A percentile compares a stretch with the other conserved stretches of the same genome.
Evolutionary conservation across 2,797 vertebrate genomes (phyloP).

Genomic region (Onychomys arenicola): DNA sequence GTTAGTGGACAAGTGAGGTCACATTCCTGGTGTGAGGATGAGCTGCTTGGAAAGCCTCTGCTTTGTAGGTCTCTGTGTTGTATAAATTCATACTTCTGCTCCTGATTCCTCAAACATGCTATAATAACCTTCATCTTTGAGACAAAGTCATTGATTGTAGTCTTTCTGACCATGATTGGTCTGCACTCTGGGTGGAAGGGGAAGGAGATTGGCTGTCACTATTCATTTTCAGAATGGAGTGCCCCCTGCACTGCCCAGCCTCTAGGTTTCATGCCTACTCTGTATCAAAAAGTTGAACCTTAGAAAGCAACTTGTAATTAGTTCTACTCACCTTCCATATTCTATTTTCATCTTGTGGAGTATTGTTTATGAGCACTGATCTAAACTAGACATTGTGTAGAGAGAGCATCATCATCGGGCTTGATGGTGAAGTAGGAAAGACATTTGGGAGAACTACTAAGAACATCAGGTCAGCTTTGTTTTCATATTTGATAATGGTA

Average conservation of each 20-base stretch:
- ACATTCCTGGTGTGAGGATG: neutral
- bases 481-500: neutral
- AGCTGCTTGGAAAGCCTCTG: neutral
- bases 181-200: neutral
- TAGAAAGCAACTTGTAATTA: neutral
- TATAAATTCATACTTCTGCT: neutral
- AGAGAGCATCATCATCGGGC: neutral
- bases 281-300: constrained; percentile 10
- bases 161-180: neutral
- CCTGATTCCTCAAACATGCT: neutral
- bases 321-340: neutral
- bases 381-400: neutral
- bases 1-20: neutral
- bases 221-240: neutral
- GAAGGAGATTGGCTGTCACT: neutral
- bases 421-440: neutral
- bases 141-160: neutral
- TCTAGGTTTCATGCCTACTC: neutral
- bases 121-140: neutral
- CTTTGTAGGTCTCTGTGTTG: neutral
- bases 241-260: neutral
- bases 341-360: neutral
- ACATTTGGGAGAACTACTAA: neutral
- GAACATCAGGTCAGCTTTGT: neutral
- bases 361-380: neutral